Percentiles rank a stretch among this genome's conserved stretches.
Conservation (phyloP, 2,888 invertebrate genomes). For the Synanthedon tipuliformis region DNA sequence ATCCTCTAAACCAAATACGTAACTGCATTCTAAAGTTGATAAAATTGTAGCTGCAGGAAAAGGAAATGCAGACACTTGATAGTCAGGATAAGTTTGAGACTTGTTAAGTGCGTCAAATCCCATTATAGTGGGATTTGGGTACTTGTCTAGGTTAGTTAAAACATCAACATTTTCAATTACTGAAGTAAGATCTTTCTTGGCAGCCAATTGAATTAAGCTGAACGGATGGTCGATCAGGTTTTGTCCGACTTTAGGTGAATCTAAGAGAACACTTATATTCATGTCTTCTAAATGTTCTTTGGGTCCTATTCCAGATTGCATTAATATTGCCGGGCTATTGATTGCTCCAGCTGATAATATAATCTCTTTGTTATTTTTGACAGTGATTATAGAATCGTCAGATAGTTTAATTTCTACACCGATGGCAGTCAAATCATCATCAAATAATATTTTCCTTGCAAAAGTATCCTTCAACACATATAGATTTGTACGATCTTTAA, state of each 20-base stretch:
- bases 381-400: slow-evolving; percentile 10
- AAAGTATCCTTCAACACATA: slow-evolving; percentile 26
- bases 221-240: slow-evolving; percentile 37
- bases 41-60: slow-evolving; percentile 17
- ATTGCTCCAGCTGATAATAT: slow-evolving; percentile 37
- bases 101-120: slow-evolving; percentile 30
- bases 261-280: slow-evolving; percentile 18
- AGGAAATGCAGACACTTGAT: slow-evolving; percentile 24
- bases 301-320: slow-evolving; percentile 43
- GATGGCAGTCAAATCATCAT: slow-evolving; percentile 17
- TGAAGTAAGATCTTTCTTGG: slow-evolving; percentile 10
- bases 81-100: slow-evolving; percentile 30
- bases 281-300: slow-evolving; percentile 24
- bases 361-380: slow-evolving; percentile 27
- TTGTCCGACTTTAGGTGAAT: slow-evolving; percentile 30
- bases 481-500: slow-evolving; percentile 29
- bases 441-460: slow-evolving; percentile 27
- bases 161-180: slow-evolving; percentile 16
- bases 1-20: slow-evolving; percentile 20
- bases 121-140: slow-evolving; percentile 24
- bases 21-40: slow-evolving; percentile 18
- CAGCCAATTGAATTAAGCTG: slow-evolving; percentile 21
- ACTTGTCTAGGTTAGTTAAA: slow-evolving; percentile 17
- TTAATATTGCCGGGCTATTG: slow-evolving; percentile 34
- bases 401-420: slow-evolving; percentile 26